Evolutionary conservation across 1,140 invertebrate species (phyloP), one percentile per base, ranked within the genome.

Genomic region (Gryllus bimaculatus): DNA sequence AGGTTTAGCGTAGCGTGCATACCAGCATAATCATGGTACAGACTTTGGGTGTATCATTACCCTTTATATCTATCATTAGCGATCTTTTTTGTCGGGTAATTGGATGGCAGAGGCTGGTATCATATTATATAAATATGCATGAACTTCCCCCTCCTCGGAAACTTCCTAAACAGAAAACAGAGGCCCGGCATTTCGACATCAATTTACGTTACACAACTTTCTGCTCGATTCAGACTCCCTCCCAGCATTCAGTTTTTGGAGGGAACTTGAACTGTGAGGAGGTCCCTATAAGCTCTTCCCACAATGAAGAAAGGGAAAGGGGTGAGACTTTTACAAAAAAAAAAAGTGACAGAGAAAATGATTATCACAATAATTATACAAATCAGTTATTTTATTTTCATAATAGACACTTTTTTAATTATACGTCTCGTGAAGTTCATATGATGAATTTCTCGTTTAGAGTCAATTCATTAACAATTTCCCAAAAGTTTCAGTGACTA

Each of bases 1-100:
- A 47, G 47, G 39, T n/a, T 77, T 18, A 77, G 15, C 26, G 47
- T 54, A 76, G 15, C 20, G 8, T 77, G 18, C 48, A 49, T 47
- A 47, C 21, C 76, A 54, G 47, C 18, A 49, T 18, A n/a, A 77
- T 21, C 47, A 77, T 77, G 76, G 76, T 77, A 77, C 76, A 77
- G 20, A 12, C 48, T 77, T 77, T 10, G n/a, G 76, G 48, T 48
- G 76, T 77, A 77, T 77, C 76, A 76, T 48, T 76, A 48, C 48
- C 48, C 75, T 76, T 39, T 39, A 47, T 13, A 47, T 48, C 48
- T 76, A 18, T 48, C 15, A 47, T 47, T 48, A 39, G 48, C 48
- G 47, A 48, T 49, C 21, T 21, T 21, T 77, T 77, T 77, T 21
- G 47, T 77, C 47, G 10, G 10, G 48, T 77, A 77, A 48, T 77